phyloP scores from a whole-genome alignment of 2,888 invertebrate species.

The Drosophila nr. perissopoda region DNA sequence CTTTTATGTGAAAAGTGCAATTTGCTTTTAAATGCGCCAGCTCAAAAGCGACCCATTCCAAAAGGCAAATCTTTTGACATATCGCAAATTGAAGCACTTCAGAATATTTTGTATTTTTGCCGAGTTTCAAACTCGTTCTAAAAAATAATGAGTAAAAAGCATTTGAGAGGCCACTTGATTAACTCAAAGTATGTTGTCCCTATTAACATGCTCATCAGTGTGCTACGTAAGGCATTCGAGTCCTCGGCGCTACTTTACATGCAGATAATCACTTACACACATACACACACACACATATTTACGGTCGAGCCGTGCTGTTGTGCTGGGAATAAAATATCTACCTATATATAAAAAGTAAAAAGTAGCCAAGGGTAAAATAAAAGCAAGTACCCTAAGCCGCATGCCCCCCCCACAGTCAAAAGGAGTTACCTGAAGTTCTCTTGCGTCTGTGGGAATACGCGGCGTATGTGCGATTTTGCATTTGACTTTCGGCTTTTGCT shows the following conservation, averaged over 20 bases:
- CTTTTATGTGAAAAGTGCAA: background rate
- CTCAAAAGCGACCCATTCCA: no score
- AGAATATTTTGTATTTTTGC: background rate
- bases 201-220: conserved; percentile 15
- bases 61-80: background rate
- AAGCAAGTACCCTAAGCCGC: conserved; percentile 61
- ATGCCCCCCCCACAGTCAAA: conserved; percentile 42
- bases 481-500: conserved; percentile 26
- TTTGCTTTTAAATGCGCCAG: background rate
- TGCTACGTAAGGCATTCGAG: conserved; percentile 9
- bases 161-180: background rate
- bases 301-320: conserved; percentile 39
- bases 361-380: conserved; percentile 75
- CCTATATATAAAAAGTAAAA: conserved; percentile 68
- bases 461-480: conserved; percentile 67
- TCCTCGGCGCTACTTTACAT: conserved; percentile 41
- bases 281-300: background rate
- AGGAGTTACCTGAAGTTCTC: conserved; percentile 52
- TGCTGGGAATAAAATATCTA: conserved; percentile 65
- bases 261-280: conserved; percentile 61
- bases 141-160: no score
- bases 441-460: conserved; percentile 69
- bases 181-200: background rate
- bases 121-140: background rate
- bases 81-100: background rate